These are phyloP conservation scores for Chouioia cunea DNA, from an alignment of 2,888 invertebrate genomes.

Conservation along the genomic window DNA sequence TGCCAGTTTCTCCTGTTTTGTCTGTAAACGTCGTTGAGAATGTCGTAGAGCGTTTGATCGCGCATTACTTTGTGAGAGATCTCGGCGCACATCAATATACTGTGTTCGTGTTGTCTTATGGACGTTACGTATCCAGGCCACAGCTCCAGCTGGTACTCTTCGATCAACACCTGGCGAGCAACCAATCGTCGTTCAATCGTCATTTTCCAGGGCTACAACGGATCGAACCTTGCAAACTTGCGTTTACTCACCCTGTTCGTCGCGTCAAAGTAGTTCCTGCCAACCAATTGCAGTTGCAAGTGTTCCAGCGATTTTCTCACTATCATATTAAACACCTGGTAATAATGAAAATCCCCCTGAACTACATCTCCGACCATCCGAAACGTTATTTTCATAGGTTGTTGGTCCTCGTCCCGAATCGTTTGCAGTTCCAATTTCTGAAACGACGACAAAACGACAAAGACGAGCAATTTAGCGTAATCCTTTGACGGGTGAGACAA, in stretches of 20 bases:
- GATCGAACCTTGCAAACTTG: no score
- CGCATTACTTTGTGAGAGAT: constrained; percentile 86
- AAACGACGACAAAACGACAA: constrained; percentile 3
- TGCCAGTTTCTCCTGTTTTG: constrained; percentile 70
- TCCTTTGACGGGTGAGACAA: no score
- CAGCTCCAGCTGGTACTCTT: constrained; percentile 76
- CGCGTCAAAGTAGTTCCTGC: constrained; percentile 80
- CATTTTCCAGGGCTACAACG: no score
- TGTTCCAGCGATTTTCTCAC: constrained; percentile 76
- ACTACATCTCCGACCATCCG: constrained; percentile 75
- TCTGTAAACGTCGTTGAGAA: constrained; percentile 72
- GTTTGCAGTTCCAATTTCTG: constrained; percentile 75
- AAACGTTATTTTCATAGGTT: constrained; percentile 72
- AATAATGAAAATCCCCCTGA: constrained; percentile 76
- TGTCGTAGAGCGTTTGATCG: constrained; percentile 77
- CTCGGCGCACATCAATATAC: constrained; percentile 82
- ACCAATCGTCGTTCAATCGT: no score
- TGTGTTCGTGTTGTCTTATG: constrained; percentile 83
- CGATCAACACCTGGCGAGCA: constrained; percentile 72
- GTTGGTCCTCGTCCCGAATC: constrained; percentile 70
- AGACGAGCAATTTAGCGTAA: neutral
- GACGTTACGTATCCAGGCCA: constrained; percentile 88
- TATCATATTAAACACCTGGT: constrained; percentile 82
- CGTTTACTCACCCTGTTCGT: constrained; percentile 71
- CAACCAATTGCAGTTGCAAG: constrained; percentile 77